Base-by-base conservation (phyloP, 1,140 invertebrate species). In the Mylabris phalerata region DNA sequence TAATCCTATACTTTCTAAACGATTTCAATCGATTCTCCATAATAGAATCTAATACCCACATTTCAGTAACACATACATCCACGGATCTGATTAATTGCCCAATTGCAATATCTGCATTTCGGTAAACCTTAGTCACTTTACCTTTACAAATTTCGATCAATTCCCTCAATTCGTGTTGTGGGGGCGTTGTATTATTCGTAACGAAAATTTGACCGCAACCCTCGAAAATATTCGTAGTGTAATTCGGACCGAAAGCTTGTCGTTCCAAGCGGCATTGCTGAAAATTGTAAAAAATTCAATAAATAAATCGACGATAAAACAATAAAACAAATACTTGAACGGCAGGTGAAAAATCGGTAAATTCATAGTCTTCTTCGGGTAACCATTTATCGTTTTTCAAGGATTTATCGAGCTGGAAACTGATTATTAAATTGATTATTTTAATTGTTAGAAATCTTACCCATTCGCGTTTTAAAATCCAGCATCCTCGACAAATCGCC, bases 391-490 rank as follows among this genome's bases (percentile, higher is more conserved):
- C 74, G 5, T 63, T 67, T 49, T 76, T 67, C 11, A 78, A 26
- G 1, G 79, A 82, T 32, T 75, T 69, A 45, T 72, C 58, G 2
- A 80, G 44, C 76, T 77, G 55, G 26, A 43, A 27, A 43, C 44
- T 45, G 44, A 9, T 19, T 9, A 46, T 26, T 1, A 46, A 46
- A 7, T 19, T 7, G 9, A 19, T 19, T 19, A 26, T 13, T 46
- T 19, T 1, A 46, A 19, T 7, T 46, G 6, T 13, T 7, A 7
- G n/a, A 46, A 26, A 19, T 26, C 68, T 68, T 72, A 78, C 77
- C 81, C 81, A 83, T 48, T 79, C 74, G 46, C 73, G 70, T 32
- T 68, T 73, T 2, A 83, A 51, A 52, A 83, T 78, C 79, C 80
- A 82, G 57, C 79, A 78, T 2, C 80, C 81, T 43, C 78, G 71